phyloP scores from a whole-genome alignment of 2,113 vertebrate genomes.

The Charina bottae region DNA sequence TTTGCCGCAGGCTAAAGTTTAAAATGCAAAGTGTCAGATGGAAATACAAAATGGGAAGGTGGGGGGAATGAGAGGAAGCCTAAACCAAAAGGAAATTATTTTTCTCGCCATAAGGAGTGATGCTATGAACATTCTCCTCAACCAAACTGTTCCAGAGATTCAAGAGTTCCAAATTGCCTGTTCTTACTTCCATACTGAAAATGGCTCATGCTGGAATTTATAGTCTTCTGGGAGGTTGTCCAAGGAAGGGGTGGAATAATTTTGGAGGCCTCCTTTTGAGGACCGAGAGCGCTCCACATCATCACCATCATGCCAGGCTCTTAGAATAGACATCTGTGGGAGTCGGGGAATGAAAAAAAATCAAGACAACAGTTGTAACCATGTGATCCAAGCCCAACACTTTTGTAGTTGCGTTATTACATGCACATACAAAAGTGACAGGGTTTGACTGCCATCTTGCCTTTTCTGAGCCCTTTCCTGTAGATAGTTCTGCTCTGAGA shows the following conservation, averaged over 20 bases:
- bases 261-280: background rate
- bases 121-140: background rate
- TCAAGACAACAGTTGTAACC: no score
- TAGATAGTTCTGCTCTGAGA: no score
- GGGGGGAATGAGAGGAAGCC: background rate
- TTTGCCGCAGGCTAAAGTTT: constrained; percentile 71
- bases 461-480: no score
- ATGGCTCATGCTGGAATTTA: background rate
- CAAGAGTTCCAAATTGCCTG: background rate
- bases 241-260: background rate
- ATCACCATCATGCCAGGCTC: background rate
- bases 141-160: background rate
- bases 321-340: background rate
- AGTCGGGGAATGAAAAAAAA: background rate
- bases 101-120: background rate
- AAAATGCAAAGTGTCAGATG: constrained; percentile 68
- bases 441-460: no score
- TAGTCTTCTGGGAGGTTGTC: background rate
- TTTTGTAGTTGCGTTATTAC: no score
- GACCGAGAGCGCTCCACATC: background rate
- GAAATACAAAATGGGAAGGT: constrained; percentile 45
- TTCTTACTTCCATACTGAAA: background rate
- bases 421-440: no score
- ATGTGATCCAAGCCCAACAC: background rate
- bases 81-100: background rate